Evolutionary conservation across 2,888 invertebrate species (phyloP).

Genomic region (Campopleginae sp.): DNA sequence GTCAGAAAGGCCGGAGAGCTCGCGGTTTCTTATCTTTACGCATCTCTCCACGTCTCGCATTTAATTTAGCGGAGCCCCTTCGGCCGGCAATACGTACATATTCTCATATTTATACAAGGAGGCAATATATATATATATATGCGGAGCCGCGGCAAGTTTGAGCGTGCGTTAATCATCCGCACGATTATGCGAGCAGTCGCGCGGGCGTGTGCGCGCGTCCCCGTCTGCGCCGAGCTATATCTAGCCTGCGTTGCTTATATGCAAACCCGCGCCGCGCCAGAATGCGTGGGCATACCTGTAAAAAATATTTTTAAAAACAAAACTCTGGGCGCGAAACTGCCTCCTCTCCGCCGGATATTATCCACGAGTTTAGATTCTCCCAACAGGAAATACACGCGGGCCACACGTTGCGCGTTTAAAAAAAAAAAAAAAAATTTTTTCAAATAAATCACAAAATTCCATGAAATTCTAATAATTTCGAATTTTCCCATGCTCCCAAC

Average conservation of each 20-base stretch:
- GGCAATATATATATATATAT: constrained; percentile 31
- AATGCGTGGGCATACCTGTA: constrained; percentile 33
- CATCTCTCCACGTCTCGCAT: constrained; percentile 64
- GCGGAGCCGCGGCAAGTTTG: constrained; percentile 31
- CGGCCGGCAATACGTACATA: constrained; percentile 45
- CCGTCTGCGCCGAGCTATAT: constrained; percentile 23
- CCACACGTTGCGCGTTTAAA: background rate
- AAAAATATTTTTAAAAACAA: background rate
- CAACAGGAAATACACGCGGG: constrained; percentile 9
- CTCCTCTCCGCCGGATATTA: constrained; percentile 9
- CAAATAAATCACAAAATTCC: no score
- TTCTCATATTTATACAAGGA: constrained; percentile 43
- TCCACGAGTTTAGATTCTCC: background rate
- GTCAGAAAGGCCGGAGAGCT: constrained; percentile 43
- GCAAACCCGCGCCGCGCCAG: constrained; percentile 17
- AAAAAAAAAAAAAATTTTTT: no score
- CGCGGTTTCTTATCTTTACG: constrained; percentile 56
- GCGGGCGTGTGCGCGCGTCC: constrained; percentile 50
- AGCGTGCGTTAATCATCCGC: constrained; percentile 63
- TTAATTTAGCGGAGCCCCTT: constrained; percentile 63
- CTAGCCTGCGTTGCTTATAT: background rate
- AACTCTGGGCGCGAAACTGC: constrained; percentile 6
- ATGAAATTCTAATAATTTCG: no score
- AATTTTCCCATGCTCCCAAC: no score
- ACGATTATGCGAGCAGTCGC: constrained; percentile 64